Evolutionary conservation across 2,888 invertebrate species (phyloP), one percentile per base, ranked within the genome.

Genomic region (Netelia melanura): DNA sequence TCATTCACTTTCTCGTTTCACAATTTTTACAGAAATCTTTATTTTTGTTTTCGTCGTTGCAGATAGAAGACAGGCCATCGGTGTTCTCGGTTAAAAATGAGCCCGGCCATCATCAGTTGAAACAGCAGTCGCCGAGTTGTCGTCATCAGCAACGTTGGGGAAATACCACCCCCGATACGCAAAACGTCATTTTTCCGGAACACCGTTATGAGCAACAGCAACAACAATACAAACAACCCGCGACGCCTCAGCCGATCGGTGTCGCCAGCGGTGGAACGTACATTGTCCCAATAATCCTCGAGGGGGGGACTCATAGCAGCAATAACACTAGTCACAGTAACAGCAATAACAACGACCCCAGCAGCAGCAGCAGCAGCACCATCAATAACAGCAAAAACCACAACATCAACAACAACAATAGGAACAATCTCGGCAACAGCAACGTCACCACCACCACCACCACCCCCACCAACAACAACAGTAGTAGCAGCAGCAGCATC

Each of bases 271-370:
- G 82, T n/a, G 94, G 95, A 70, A 93, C 94, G 78, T 95, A 95
- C 86, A 94, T 96, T 71, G 95, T 97, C 89, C 97, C 97, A 0
- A 95, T 97, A 83, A 96, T 96, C 90, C 95, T 97, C 91, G 97
- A 97, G 91, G 95, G 94, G 76, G 93, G 93, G n/a, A n/a, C n/a
- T 14, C 94, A 95, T 43, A 30, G 23, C 21, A 65, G 56, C 65
- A 65, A 67, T 43, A 74, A 44, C 30, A 54, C 17, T 48, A n/a
- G 14, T 48, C 10, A 48, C 14, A 14, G 14, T 48, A 48, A 48
- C 3, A 48, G 23, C 68, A 38, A 62, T 67, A 75, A 79, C 61
- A 58, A 65, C 30, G 95, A 94, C 77, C 93, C 93, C 14, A 94
- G 94, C 43, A 17, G 23, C 21, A 65, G 67, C 65, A 52, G 14